Conservation (phyloP, 2,888 invertebrate species). For the Ametastegia equiseti region DNA sequence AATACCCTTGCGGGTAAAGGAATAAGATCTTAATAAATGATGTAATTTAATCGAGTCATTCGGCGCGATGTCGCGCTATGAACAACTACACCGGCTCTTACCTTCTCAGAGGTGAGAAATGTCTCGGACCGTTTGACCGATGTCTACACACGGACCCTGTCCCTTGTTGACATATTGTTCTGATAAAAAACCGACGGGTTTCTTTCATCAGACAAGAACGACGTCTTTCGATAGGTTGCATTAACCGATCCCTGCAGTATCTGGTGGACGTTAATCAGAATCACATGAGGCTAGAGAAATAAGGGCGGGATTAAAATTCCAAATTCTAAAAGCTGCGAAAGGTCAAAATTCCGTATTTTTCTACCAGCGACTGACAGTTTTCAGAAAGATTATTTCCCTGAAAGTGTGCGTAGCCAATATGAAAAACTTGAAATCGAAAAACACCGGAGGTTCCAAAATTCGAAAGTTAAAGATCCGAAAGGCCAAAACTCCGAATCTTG, state of each 20-base stretch:
- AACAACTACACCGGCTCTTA: slow-evolving; percentile 57
- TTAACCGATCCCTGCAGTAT: not conserved
- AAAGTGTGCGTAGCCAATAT: too few species aligned
- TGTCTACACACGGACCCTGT: slow-evolving; percentile 66
- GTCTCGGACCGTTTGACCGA: slow-evolving; percentile 69
- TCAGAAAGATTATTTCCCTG: too few species aligned
- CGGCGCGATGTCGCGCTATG: slow-evolving; percentile 58
- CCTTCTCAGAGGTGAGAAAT: slow-evolving; percentile 70
- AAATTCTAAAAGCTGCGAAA: too few species aligned
- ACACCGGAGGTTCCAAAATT: too few species aligned
- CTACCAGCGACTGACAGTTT: too few species aligned
- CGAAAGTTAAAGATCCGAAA: too few species aligned
- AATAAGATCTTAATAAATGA: slow-evolving; percentile 62
- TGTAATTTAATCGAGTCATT: slow-evolving; percentile 68
- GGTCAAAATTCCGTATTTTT: too few species aligned
- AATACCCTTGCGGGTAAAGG: not conserved
- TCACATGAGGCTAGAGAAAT: not conserved
- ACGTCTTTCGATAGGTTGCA: slow-evolving; percentile 39
- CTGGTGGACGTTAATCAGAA: not conserved
- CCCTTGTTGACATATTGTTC: slow-evolving; percentile 71
- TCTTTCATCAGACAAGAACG: slow-evolving; percentile 55
- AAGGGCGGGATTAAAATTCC: too few species aligned
- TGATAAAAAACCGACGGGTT: slow-evolving; percentile 69
- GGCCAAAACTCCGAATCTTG: too few species aligned
- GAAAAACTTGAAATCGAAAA: too few species aligned